Evolutionary conservation across 2,797 vertebrate genomes (phyloP).

Genomic region (Dallia pectoralis): DNA sequence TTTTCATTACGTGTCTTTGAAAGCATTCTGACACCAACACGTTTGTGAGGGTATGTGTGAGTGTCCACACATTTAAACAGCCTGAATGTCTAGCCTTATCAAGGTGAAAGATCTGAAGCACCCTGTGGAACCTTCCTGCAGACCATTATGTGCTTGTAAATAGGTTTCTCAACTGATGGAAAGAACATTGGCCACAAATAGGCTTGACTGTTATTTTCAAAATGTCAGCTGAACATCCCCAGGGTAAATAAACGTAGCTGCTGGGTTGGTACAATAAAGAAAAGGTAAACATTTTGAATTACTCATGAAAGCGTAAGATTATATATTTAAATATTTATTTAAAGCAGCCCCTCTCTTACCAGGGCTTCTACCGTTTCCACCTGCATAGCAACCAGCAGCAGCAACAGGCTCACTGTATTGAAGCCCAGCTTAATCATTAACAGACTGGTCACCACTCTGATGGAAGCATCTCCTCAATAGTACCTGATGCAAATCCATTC

Average conservation of each 20-base stretch:
- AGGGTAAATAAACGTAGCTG: neutral
- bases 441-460: constrained; percentile 48
- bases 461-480: constrained; percentile 29
- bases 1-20: too few species aligned
- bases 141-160: neutral
- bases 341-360: constrained; percentile 1
- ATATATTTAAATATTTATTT: constrained; percentile 27
- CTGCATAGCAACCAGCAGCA: constrained; percentile 69
- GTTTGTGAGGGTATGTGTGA: neutral
- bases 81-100: constrained; percentile 12
- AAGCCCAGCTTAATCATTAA: constrained; percentile 72
- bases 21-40: too few species aligned
- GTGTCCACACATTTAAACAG: constrained; percentile 54
- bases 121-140: constrained; percentile 1
- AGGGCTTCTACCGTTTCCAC: constrained; percentile 33
- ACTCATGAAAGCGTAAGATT: constrained; percentile 12
- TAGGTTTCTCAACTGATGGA: neutral
- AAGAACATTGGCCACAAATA: neutral
- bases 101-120: constrained; percentile 21
- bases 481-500: constrained; percentile 8
- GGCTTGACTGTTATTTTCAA: neutral
- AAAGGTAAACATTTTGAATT: constrained; percentile 4
- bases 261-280: neutral
- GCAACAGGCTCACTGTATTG: constrained; percentile 42
- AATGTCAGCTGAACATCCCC: neutral